phyloP scores from a whole-genome alignment of 1,140 invertebrate genomes.

The Drosophila pachea region DNA sequence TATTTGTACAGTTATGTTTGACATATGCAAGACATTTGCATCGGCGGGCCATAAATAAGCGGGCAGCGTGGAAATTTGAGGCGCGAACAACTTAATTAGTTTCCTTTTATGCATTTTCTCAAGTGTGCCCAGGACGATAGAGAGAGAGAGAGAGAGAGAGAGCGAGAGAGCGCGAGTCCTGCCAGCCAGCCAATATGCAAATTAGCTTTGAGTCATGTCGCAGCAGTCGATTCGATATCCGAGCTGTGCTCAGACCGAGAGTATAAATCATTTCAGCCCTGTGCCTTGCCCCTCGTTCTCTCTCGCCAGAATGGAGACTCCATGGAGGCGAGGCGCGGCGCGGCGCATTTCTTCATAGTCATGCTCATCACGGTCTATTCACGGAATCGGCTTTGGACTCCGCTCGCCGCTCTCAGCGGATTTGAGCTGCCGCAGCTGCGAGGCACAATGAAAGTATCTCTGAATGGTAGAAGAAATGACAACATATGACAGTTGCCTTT shows the following conservation, averaged over 20 bases:
- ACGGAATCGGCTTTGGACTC: conserved; percentile 34
- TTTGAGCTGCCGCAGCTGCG: conserved; percentile 47
- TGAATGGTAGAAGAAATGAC: conserved; percentile 27
- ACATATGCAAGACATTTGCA: conserved; percentile 67
- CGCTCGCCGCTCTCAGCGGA: conserved; percentile 44
- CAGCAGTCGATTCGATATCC: conserved; percentile 6
- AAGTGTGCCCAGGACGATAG: conserved; percentile 26
- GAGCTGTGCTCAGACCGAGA: conserved; percentile 25
- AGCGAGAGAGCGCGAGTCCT: background rate
- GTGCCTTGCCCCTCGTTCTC: no score
- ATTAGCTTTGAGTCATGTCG: conserved; percentile 62
- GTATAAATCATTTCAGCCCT: conserved; percentile 61
- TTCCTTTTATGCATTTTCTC: conserved; percentile 58
- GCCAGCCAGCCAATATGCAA: conserved; percentile 58
- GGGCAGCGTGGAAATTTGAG: conserved; percentile 61
- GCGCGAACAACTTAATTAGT: conserved; percentile 77
- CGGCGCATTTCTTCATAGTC: conserved; percentile 52
- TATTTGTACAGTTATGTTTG: conserved; percentile 18
- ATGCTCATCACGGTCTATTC: conserved; percentile 56
- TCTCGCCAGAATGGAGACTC: background rate
- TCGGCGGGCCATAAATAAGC: conserved; percentile 41
- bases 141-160: no score
- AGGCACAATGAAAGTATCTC: conserved; percentile 36
- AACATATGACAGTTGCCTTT: conserved; percentile 60
- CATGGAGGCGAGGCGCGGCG: background rate